A percentile compares a stretch with the other conserved stretches of the same genome.
These are phyloP conservation scores for Harpagifer antarcticus DNA, from an alignment of 2,797 vertebrate species.

Conservation along the genomic window DNA sequence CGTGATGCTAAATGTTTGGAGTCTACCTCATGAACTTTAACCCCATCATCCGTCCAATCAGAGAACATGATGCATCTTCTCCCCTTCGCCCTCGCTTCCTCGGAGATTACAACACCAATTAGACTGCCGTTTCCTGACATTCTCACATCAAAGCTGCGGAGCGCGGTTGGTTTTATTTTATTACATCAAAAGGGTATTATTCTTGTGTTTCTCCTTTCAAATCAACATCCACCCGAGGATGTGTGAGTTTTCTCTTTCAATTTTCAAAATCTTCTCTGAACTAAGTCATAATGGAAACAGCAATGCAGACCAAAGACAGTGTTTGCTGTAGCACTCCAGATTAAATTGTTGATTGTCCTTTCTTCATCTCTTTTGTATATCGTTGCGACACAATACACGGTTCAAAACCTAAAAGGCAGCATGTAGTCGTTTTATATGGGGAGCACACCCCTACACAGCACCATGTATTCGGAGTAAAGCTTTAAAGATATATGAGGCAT, in stretches of 20 bases:
- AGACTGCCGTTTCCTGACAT: conserved; percentile 80
- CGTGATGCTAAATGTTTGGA: conserved; percentile 22
- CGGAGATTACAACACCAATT: conserved; percentile 80
- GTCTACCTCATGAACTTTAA: conserved; percentile 31
- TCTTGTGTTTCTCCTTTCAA: conserved; percentile 81
- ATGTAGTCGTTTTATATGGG: conserved; percentile 44
- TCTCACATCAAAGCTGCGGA: conserved; percentile 78
- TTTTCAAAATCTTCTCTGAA: conserved; percentile 68
- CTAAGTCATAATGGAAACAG: conserved; percentile 72
- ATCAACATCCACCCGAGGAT: conserved; percentile 83
- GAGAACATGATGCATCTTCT: conserved; percentile 32
- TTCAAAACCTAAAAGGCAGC: conserved; percentile 52
- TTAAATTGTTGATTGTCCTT: conserved; percentile 78
- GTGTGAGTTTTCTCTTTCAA: conserved; percentile 66
- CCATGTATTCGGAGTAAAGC: conserved; percentile 45
- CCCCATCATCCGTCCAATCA: conserved; percentile 40
- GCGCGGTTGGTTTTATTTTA: conserved; percentile 77
- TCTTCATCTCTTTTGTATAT: conserved; percentile 65
- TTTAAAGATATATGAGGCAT: conserved; percentile 75
- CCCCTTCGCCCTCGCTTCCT: conserved; percentile 51
- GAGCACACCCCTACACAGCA: conserved; percentile 42
- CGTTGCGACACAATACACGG: conserved; percentile 46
- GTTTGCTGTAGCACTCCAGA: conserved; percentile 62
- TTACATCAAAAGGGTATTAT: conserved; percentile 82
- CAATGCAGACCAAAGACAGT: conserved; percentile 74